Base-by-base conservation (phyloP, 1,140 invertebrate genomes). In the Drosophila sulfurigaster region DNA sequence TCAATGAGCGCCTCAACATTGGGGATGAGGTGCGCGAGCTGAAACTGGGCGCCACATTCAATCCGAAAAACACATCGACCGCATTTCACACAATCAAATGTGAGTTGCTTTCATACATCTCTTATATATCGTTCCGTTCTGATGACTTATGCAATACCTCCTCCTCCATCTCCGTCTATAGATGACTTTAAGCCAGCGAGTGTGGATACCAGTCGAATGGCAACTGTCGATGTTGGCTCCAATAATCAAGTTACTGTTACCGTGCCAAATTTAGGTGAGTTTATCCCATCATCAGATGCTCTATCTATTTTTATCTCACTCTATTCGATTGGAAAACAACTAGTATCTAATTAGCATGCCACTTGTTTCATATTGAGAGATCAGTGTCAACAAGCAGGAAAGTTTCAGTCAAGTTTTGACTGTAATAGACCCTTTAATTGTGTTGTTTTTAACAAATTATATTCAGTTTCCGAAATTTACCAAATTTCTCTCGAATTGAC, bases 151-250 rank as follows among this genome's bases (percentile, higher is more conserved):
- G 38, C 32, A 49, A 73, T 59, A 25, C 35, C 35, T 38, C 54
- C 32, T 41, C 38, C 38, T 41, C 38, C 38, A 10, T 11, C 41
- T 13, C 11, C 41, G 30, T 59, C 67, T 63, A 45, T 93, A 98
- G 97, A 98, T 97, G 98, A 99, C 93, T 99, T 99, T 92, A 99
- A 99, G 93, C 98, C 98, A 87, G 98, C 98, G 1, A 99, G 98
- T 89, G 97, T 99, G 43, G 98, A 99, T 93, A 95, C 96, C 11
- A 96, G 95, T 69, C 97, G 99, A 94, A 96, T 96, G 93, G 97
- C 98, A 16, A 96, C 94, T 16, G 95, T 99, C 25, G 97, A 98
- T 92, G 96, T 99, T 58, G 97, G 96, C 57, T 94, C 95, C 66
- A 97, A 96, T 89, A 96, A 98, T 93, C 97, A 97, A 93, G 95